phyloP scores from a whole-genome alignment of 2,797 vertebrate genomes.

The Silurus aristotelis region DNA sequence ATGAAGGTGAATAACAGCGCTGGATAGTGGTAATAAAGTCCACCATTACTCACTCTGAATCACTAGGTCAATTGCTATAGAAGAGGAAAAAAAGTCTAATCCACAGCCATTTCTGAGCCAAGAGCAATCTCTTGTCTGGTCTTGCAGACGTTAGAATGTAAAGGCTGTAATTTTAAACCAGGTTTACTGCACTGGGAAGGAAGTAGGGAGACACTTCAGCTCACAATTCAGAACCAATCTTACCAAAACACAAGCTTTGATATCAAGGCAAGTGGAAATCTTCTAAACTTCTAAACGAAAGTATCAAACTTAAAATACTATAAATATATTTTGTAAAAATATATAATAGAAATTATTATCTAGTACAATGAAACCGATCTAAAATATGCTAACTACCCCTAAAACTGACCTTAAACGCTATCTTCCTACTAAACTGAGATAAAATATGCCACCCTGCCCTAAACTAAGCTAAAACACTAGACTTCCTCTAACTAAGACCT shows the following conservation, averaged over 20 bases:
- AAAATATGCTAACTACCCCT: background rate
- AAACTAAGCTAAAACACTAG: too few species aligned
- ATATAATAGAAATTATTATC: too few species aligned
- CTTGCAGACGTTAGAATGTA: background rate
- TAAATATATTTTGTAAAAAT: too few species aligned
- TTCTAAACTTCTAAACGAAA: background rate
- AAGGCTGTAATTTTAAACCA: background rate
- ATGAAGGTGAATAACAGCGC: slow-evolving; percentile 29
- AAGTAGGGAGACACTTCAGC: background rate
- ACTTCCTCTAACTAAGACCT: too few species aligned
- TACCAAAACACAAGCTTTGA: background rate
- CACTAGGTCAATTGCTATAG: slow-evolving; percentile 28
- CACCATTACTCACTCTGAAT: slow-evolving; percentile 33
- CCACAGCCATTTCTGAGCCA: slow-evolving; percentile 12
- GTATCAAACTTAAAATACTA: background rate
- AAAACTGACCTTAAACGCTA: background rate
- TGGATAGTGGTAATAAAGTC: slow-evolving; percentile 34
- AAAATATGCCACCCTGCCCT: too few species aligned
- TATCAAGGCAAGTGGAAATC: slow-evolving; percentile 1
- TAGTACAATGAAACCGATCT: background rate
- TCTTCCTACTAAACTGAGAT: too few species aligned
- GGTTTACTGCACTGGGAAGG: background rate
- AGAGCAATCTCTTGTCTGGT: slow-evolving; percentile 29
- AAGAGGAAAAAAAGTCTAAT: background rate
- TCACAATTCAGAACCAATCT: background rate